phyloP scores from a whole-genome alignment of 2,797 vertebrate species.

The Lates japonicus region DNA sequence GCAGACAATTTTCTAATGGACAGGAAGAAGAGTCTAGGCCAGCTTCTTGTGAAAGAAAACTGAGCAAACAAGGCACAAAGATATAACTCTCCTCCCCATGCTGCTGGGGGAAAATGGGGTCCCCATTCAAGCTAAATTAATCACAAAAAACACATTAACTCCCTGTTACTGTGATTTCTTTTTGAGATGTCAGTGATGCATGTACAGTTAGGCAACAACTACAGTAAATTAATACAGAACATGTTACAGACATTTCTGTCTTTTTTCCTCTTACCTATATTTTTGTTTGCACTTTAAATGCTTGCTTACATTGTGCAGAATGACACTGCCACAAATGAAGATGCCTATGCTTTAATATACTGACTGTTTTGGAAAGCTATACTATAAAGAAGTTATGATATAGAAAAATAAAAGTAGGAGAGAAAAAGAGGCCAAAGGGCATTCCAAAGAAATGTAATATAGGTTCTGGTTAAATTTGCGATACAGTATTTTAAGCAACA shows the following conservation, averaged over 20 bases:
- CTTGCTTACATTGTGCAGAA: not conserved
- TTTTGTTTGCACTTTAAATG: too few species aligned
- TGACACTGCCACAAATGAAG: not conserved
- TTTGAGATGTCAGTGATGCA: not conserved
- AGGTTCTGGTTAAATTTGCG: not conserved
- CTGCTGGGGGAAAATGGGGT: slow-evolving; percentile 24
- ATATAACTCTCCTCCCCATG: not conserved
- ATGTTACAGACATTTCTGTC: not conserved
- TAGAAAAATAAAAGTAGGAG: too few species aligned
- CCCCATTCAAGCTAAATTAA: slow-evolving; percentile 4
- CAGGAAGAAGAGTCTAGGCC: slow-evolving; percentile 2
- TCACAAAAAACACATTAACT: not conserved
- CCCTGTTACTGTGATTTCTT: not conserved
- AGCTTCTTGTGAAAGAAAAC: slow-evolving; percentile 37
- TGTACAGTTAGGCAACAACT: not conserved
- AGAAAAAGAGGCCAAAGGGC: not conserved
- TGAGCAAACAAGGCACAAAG: slow-evolving; percentile 26
- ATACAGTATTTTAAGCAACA: not conserved
- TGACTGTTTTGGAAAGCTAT: not conserved
- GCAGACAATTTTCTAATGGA: slow-evolving; percentile 40
- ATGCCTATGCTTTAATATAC: not conserved
- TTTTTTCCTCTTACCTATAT: not conserved
- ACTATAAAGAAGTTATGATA: not conserved
- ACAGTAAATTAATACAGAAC: not conserved
- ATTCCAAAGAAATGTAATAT: not conserved